Conservation (phyloP, 2,888 invertebrate genomes). For the Nasonia oneida region DNA sequence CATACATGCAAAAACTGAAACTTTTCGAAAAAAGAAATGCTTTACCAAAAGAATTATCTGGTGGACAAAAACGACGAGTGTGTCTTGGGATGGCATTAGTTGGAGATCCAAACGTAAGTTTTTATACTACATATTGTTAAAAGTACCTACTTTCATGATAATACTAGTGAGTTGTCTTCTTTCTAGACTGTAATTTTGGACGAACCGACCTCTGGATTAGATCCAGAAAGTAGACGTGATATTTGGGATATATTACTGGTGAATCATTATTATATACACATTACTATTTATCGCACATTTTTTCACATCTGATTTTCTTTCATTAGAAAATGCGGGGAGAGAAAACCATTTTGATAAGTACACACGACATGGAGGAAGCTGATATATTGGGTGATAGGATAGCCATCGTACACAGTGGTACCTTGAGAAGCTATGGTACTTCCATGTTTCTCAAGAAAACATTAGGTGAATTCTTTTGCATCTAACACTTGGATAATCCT, state of each 20-base stretch:
- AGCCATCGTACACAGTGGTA: conserved; percentile 89
- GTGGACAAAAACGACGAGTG: conserved; percentile 93
- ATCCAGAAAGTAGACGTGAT: conserved; percentile 90
- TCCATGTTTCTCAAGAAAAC: conserved; percentile 88
- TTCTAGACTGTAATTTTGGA: conserved; percentile 83
- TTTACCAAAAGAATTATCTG: conserved; percentile 85
- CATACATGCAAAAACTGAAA: conserved; percentile 83
- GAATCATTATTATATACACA: conserved; percentile 66
- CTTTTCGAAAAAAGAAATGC: conserved; percentile 83
- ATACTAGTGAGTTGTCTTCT: not conserved
- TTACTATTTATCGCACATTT: not conserved
- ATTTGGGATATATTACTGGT: conserved; percentile 90
- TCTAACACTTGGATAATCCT: not conserved
- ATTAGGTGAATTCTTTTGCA: conserved; percentile 75
- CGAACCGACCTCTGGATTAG: conserved; percentile 93
- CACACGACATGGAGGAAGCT: conserved; percentile 97
- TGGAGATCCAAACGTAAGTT: conserved; percentile 83
- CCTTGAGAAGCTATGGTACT: conserved; percentile 88
- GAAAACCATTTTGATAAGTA: conserved; percentile 91
- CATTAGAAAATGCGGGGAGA: conserved; percentile 81
- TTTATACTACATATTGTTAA: not conserved
- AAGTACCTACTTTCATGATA: not conserved
- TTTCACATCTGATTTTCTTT: conserved; percentile 7
- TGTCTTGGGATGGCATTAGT: conserved; percentile 91
- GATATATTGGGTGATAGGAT: conserved; percentile 93